These are phyloP conservation scores for Philantomba maxwellii DNA, from an alignment of 2,113 vertebrate species.

Conservation along the genomic window DNA sequence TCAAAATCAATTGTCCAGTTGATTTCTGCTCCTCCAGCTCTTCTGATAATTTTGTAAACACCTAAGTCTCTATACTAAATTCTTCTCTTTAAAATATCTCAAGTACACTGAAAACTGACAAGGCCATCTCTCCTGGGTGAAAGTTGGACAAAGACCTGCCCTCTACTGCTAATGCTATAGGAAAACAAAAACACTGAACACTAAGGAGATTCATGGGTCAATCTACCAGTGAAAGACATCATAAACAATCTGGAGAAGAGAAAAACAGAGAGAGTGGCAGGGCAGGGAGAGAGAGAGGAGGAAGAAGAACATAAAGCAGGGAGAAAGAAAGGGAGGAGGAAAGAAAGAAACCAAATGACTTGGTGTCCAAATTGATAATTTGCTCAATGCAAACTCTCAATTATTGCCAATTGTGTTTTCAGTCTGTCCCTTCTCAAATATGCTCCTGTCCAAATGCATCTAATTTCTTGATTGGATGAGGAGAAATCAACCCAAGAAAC, in stretches of 20 bases:
- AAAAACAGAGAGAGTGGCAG: no score
- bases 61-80: not conserved
- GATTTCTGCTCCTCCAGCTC: not conserved
- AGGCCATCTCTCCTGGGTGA: not conserved
- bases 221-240: not conserved
- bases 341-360: not conserved
- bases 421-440: slow-evolving; percentile 4
- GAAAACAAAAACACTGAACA: not conserved
- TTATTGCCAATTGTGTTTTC: not conserved
- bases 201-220: not conserved
- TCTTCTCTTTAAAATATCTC: not conserved
- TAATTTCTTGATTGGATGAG: slow-evolving; percentile 32
- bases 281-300: not conserved
- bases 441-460: not conserved
- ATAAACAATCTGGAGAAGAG: not conserved
- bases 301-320: not conserved
- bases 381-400: not conserved
- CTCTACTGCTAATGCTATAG: not conserved
- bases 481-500: slow-evolving; percentile 18
- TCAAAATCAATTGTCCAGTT: not conserved
- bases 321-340: not conserved
- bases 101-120: not conserved
- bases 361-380: not conserved
- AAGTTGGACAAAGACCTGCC: not conserved
- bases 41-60: not conserved